Percentiles rank a stretch among this genome's conserved stretches.
These are phyloP conservation scores for Thunnus thynnus DNA, from an alignment of 2,113 vertebrate species.

Conservation along the genomic window DNA sequence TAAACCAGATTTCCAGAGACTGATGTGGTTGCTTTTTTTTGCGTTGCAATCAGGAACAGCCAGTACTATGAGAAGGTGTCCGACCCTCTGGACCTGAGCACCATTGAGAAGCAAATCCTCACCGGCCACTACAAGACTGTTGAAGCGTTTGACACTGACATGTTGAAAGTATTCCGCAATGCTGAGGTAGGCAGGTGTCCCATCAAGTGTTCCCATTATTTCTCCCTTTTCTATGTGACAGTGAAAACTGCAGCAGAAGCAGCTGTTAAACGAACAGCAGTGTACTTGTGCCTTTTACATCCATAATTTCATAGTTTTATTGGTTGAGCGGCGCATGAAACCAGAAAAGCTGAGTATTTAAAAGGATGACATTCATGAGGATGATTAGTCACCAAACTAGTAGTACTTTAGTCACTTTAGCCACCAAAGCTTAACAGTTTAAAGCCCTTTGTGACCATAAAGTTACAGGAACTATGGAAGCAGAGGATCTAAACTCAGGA, in stretches of 20 bases:
- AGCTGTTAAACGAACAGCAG: background rate
- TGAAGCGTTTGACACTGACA: slow-evolving; percentile 97
- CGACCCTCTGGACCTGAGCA: slow-evolving; percentile 94
- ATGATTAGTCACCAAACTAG: too few relatives aligned
- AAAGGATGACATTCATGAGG: background rate
- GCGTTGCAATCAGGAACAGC: slow-evolving; percentile 86
- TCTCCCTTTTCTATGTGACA: background rate
- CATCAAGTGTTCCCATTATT: background rate
- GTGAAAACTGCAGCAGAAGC: background rate
- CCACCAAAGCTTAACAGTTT: background rate
- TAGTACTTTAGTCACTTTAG: too few relatives aligned
- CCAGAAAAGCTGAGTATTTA: slow-evolving; percentile 1
- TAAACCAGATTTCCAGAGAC: background rate
- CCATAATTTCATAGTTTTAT: background rate
- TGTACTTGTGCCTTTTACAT: background rate
- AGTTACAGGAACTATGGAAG: too few relatives aligned
- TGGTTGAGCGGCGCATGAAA: background rate
- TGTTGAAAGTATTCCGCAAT: slow-evolving; percentile 99
- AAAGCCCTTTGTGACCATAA: background rate
- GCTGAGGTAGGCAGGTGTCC: slow-evolving; percentile 90
- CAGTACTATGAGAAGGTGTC: slow-evolving; percentile 99
- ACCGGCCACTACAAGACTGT: slow-evolving; percentile 97
- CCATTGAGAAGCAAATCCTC: slow-evolving; percentile 98
- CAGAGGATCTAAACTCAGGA: too few relatives aligned
- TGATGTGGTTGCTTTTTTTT: slow-evolving; percentile 18